Conservation (phyloP, 2,113 vertebrate species). For the Probosciger aterrimus region DNA sequence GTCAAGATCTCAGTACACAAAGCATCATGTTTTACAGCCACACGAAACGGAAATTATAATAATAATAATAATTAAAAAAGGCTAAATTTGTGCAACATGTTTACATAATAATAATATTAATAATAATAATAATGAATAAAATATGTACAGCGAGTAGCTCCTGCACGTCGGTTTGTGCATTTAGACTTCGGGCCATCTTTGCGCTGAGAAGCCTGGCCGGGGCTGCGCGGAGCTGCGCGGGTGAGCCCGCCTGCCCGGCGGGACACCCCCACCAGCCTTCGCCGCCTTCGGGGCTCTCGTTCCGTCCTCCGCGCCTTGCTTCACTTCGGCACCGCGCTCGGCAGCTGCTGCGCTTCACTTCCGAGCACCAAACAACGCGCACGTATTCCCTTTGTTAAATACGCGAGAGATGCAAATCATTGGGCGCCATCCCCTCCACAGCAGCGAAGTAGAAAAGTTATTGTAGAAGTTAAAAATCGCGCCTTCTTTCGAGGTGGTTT, state of each 20-base stretch:
- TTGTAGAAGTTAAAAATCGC: slow-evolving; percentile 58
- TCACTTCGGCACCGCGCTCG: background rate
- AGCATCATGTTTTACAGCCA: slow-evolving; percentile 88
- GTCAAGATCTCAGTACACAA: slow-evolving; percentile 87
- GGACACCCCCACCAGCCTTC: background rate
- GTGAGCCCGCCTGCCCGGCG: background rate
- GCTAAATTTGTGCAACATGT: slow-evolving; percentile 84
- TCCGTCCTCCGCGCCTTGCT: background rate
- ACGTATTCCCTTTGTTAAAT: slow-evolving; percentile 30
- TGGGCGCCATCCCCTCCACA: slow-evolving; percentile 17
- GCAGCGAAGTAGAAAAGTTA: slow-evolving; percentile 61
- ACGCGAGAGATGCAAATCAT: slow-evolving; percentile 47
- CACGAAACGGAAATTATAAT: slow-evolving; percentile 74
- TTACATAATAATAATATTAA: slow-evolving; percentile 78
- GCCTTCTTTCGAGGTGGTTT: background rate
- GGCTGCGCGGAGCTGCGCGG: slow-evolving; percentile 59
- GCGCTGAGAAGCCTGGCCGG: slow-evolving; percentile 22
- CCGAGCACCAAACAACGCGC: background rate
- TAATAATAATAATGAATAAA: slow-evolving; percentile 50
- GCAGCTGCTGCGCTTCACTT: background rate
- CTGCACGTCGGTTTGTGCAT: slow-evolving; percentile 70
- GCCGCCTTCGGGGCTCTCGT: background rate
- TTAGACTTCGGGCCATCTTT: slow-evolving; percentile 65
- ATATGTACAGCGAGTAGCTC: slow-evolving; percentile 79
- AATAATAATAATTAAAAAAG: slow-evolving; percentile 43